A percentile compares a stretch with the other conserved stretches of the same genome.
Conservation (phyloP, 2,113 vertebrate genomes). For the Megatriorchis doriae region DNA sequence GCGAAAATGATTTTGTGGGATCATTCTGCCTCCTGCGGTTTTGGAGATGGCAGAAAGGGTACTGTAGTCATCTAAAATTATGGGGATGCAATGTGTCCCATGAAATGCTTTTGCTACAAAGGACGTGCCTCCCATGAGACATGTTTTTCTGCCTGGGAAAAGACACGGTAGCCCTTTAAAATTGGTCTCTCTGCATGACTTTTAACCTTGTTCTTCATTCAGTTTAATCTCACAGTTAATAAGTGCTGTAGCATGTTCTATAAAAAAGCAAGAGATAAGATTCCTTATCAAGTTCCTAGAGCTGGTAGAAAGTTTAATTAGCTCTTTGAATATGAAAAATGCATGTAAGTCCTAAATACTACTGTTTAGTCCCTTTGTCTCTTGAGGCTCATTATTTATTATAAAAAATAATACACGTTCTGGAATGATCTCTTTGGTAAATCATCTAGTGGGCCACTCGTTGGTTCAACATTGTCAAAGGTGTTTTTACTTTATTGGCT, state of each 20-base stretch:
- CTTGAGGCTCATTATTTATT: neutral
- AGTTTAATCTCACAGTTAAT: neutral
- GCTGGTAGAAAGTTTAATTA: neutral
- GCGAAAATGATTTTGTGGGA: neutral
- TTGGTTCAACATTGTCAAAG: neutral
- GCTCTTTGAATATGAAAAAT: neutral
- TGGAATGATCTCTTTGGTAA: neutral
- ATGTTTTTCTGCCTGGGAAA: neutral
- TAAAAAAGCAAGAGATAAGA: neutral
- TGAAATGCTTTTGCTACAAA: neutral
- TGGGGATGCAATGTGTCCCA: neutral
- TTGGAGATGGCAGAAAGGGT: neutral
- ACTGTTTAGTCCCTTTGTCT: neutral
- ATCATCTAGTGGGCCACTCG: neutral
- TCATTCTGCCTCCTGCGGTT: neutral
- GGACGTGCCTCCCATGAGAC: accelerated
- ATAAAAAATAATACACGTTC: neutral
- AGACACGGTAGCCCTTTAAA: neutral
- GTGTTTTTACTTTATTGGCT: neutral
- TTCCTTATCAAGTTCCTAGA: neutral
- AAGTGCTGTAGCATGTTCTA: neutral
- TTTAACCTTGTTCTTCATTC: neutral
- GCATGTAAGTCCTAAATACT: neutral
- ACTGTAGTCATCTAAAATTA: neutral
- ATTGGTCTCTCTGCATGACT: neutral